These are phyloP conservation scores for Picathartes gymnocephalus DNA, from an alignment of 2,113 vertebrate species.

Conservation along the genomic window DNA sequence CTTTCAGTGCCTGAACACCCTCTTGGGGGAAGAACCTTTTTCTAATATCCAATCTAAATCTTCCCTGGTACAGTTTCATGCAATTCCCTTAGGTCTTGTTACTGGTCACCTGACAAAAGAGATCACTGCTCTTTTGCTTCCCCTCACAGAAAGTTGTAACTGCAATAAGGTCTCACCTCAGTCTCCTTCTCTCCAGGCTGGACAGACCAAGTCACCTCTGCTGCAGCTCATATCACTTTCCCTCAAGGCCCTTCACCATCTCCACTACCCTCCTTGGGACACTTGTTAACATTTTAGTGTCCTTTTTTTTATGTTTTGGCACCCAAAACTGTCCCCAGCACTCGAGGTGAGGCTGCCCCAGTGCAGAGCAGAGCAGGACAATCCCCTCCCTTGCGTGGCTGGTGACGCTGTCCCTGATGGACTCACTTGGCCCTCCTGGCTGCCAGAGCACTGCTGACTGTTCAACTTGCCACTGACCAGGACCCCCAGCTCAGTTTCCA, in stretches of 20 bases:
- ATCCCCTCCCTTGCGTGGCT: fast-evolving
- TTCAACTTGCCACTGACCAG: fast-evolving
- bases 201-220: neutral
- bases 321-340: fast-evolving
- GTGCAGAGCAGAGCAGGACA: fast-evolving
- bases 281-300: fast-evolving
- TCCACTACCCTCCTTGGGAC: neutral
- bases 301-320: neutral
- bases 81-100: neutral
- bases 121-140: neutral
- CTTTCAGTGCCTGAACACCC: neutral
- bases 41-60: neutral
- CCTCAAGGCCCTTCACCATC: neutral
- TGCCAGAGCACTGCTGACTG: neutral
- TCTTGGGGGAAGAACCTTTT: neutral
- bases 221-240: neutral
- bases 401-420: fast-evolving
- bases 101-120: neutral
- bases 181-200: neutral
- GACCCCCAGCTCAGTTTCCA: fast-evolving
- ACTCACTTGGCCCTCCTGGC: fast-evolving
- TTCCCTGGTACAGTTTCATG: neutral
- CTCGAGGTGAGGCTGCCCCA: fast-evolving
- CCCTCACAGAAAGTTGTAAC: neutral
- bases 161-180: neutral